Evolutionary conservation across 1,140 invertebrate genomes (phyloP), one percentile per base, ranked within the genome.

Genomic region (Lucilia sericata): DNA sequence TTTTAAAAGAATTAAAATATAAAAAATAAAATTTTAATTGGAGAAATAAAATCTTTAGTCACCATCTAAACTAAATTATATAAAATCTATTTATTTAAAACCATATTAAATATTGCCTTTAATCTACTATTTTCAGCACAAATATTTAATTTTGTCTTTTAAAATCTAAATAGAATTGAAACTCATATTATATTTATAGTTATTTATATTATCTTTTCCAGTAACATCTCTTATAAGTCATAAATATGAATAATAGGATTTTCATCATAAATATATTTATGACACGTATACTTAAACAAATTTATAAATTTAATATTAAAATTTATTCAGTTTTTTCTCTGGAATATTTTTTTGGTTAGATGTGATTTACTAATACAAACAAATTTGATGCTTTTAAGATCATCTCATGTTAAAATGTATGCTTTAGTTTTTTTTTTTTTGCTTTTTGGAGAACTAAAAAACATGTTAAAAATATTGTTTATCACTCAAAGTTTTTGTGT

Each of bases 261-360:
- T 55, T 55, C 51, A 14, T 17, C 51, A 55, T 55, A 55, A 55
- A 55, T 55, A 55, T 17, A 55, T 55, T 42, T 42, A 42, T 42
- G 42, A 42, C 42, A 42, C 42, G 42, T 42, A 42, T 7, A 42
- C 42, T 42, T 42, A 55, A 55, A 55, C 1, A 55, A 14, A 55
- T 55, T 55, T 55, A 55, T 55, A 55, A n/a, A 55, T 55, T 55
- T 55, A 17, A 55, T 55, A 55, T 55, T 55, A 55, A 55, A 55
- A 55, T 55, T 55, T 55, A 55, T 55, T 17, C 51, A n/a, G 12
- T 55, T 55, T 55, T 55, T 55, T 42, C 5, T 55, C 4, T 14
- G 7, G 51, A 12, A 12, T 55, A 17, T 55, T 55, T 55, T 36
- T 42, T 42, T 42, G 42, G 42, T 42, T 42, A 10, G 42, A 42